Conservation (phyloP, 2,113 vertebrate species). For the Rhineura floridana region DNA sequence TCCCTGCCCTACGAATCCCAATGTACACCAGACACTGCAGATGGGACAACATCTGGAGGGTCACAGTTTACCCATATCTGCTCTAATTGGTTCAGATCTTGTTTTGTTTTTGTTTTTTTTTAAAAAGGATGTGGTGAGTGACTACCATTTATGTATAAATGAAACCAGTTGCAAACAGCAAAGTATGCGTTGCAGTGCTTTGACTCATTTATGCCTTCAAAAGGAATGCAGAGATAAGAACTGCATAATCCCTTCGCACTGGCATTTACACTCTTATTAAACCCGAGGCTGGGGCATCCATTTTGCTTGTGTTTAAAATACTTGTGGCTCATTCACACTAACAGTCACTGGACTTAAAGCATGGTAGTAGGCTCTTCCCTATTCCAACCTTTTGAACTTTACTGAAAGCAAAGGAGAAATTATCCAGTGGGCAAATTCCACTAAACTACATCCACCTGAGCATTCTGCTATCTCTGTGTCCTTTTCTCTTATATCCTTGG, state of each 20-base stretch:
- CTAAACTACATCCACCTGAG: background rate
- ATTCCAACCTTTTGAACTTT: background rate
- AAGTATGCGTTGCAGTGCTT: constrained; percentile 14
- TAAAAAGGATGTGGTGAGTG: background rate
- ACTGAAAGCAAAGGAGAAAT: constrained; percentile 26
- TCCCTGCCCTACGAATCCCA: too few relatives aligned
- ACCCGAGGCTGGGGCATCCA: background rate
- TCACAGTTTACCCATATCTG: too few relatives aligned
- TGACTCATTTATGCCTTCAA: constrained; percentile 2
- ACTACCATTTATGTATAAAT: background rate
- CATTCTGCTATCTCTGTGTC: background rate
- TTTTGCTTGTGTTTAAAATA: background rate
- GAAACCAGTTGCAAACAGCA: background rate
- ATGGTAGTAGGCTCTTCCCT: background rate
- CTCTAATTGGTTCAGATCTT: too few relatives aligned
- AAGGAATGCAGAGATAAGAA: background rate
- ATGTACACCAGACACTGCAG: too few relatives aligned
- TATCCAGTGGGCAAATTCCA: constrained; percentile 10
- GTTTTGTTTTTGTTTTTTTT: too few relatives aligned
- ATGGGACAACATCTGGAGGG: too few relatives aligned
- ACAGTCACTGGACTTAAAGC: background rate
- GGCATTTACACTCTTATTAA: background rate
- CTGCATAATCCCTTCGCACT: background rate
- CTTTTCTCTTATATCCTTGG: background rate
- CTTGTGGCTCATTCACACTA: background rate